Evolutionary conservation across 2,888 invertebrate genomes (phyloP).

Genomic region (Dicyrtoma fusca): DNA sequence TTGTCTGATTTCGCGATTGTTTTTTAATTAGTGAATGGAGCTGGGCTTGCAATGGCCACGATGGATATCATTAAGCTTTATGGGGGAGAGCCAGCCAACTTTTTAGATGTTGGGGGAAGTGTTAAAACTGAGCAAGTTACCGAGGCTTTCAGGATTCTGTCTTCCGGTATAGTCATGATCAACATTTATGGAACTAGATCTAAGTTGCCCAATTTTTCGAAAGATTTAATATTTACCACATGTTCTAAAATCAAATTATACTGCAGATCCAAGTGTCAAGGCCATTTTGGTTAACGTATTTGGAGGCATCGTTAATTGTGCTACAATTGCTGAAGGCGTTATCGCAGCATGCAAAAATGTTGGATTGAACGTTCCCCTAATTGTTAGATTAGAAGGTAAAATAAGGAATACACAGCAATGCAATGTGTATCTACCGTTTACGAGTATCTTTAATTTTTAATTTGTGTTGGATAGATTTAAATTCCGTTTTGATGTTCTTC

Average conservation of each 20-base stretch:
- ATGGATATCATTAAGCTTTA: conserved; percentile 94
- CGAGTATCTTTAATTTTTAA: no score
- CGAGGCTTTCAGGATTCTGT: conserved; percentile 88
- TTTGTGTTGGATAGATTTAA: background rate
- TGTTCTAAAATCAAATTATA: conserved; percentile 2
- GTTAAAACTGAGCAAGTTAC: conserved; percentile 93
- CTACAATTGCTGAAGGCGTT: conserved; percentile 93
- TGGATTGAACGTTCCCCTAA: conserved; percentile 80
- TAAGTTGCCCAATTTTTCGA: background rate
- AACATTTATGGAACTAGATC: background rate
- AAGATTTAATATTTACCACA: background rate
- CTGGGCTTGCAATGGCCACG: conserved; percentile 99
- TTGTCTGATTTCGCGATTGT: no score
- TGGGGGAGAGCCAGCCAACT: conserved; percentile 97
- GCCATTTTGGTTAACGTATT: conserved; percentile 97
- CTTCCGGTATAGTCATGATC: no score
- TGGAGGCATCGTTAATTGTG: conserved; percentile 98
- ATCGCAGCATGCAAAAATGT: conserved; percentile 82
- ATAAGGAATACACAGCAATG: background rate
- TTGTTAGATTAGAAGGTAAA: conserved; percentile 90
- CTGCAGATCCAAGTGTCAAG: conserved; percentile 82
- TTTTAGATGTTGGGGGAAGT: conserved; percentile 95
- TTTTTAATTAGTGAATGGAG: conserved; percentile 91
- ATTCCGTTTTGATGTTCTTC: conserved; percentile 42
- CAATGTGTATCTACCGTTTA: background rate